Evolutionary conservation across 2,888 invertebrate genomes (phyloP), one percentile per base, ranked within the genome.

Genomic region (Bedellia somnulentella): DNA sequence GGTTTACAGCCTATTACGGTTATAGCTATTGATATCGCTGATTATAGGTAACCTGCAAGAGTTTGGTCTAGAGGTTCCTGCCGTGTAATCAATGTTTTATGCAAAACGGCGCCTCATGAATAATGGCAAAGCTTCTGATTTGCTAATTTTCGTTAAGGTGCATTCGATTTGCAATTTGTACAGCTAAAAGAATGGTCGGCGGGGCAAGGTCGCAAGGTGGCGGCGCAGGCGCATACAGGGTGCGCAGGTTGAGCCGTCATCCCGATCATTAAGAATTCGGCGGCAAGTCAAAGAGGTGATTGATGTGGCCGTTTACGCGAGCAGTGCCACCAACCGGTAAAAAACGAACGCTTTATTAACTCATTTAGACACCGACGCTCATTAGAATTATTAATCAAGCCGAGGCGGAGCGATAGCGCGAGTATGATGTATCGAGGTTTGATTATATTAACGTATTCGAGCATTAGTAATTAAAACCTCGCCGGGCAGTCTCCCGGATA

Each of bases 301-400:
- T 70, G 73, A 75, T 73, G 75, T 57, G 51, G 57, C 52, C 73
- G 73, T 73, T 75, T 73, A 71, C 71, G 59, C 58, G 50, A 64
- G 52, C 67, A 57, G 70, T 66, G 66, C 64, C 71, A 68, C 55
- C 41, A 46, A 5, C 40, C 45, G 42, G 41, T 56, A 66, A 70
- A 73, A 75, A 75, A 71, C 57, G 54, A 55, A 60, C 55, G 57
- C 61, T 70, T 73, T 71, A 73, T 73, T 75, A 73, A 75, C 73
- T 73, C 75, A 71, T 73, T 75, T 73, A 39, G 75, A 71, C 70
- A 70, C 62, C 70, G 64, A 60, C 67, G 64, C 71, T 73, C 73
- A 73, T 71, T 73, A 71, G 63, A 67, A 68, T 58, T 71, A 73
- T 75, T 71, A 75, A 73, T 75, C 71, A 73, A 75, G 70, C 47